phyloP scores from a whole-genome alignment of 2,888 invertebrate genomes.

The Epirrhoe alternata region DNA sequence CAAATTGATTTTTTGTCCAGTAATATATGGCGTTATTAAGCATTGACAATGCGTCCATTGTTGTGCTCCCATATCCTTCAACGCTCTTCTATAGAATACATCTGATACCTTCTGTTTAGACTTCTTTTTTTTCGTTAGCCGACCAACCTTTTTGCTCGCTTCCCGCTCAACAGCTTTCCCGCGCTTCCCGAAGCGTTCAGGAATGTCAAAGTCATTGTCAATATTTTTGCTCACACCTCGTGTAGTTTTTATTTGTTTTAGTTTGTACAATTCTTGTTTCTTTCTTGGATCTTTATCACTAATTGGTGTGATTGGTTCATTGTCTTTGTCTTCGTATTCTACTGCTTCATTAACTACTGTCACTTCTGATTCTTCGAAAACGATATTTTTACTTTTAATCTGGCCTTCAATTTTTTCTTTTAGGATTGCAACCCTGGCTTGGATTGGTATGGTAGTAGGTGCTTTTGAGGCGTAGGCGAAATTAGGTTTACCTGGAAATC shows the following conservation, averaged over 20 bases:
- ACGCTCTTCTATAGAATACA: conserved; percentile 47
- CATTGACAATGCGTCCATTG: conserved; percentile 56
- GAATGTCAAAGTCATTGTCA: neutral
- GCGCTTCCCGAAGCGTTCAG: neutral
- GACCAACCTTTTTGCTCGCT: neutral
- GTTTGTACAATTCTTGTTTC: conserved; percentile 36
- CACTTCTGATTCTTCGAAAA: neutral
- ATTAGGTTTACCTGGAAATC: conserved; percentile 17
- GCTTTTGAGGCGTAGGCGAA: neutral
- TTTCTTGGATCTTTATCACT: conserved; percentile 47
- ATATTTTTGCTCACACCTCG: neutral
- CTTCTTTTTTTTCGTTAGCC: neutral
- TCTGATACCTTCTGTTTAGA: conserved; percentile 26
- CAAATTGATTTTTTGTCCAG: conserved; percentile 48
- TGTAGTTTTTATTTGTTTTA: conserved; percentile 38
- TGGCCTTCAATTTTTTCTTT: conserved; percentile 43
- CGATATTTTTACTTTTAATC: conserved; percentile 22
- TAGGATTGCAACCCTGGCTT: conserved; percentile 40
- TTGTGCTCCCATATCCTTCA: conserved; percentile 27
- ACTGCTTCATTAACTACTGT: conserved; percentile 9
- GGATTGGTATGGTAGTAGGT: conserved; percentile 21
- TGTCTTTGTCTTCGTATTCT: conserved; percentile 42
- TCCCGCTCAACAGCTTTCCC: neutral
- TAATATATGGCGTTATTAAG: conserved; percentile 55
- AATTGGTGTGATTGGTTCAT: conserved; percentile 46